A percentile compares a stretch with the other conserved stretches of the same genome.
These are phyloP conservation scores for Pseudococcus viburni DNA, from an alignment of 2,888 invertebrate genomes.

Conservation along the genomic window DNA sequence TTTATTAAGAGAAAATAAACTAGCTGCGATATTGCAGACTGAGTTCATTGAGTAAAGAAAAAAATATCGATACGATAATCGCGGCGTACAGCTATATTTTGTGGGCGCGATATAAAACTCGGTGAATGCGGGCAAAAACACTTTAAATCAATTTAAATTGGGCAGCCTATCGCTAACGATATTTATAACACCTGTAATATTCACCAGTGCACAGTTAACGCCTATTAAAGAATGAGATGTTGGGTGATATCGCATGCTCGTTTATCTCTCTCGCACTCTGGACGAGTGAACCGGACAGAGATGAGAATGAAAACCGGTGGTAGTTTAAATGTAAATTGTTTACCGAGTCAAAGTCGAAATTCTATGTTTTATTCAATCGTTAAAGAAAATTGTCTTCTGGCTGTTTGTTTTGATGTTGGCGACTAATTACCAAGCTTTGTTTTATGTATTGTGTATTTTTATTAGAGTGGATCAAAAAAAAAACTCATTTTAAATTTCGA, in stretches of 20 bases:
- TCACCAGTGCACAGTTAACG: constrained; percentile 6
- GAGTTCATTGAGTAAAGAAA: constrained; percentile 33
- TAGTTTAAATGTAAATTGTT: constrained; percentile 48
- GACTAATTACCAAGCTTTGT: constrained; percentile 39
- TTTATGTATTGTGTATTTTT: neutral
- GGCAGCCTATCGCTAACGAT: constrained; percentile 41
- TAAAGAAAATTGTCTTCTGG: constrained; percentile 10
- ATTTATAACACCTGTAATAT: constrained; percentile 48
- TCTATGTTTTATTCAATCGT: constrained; percentile 12
- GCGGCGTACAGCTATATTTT: neutral
- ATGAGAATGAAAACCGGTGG: constrained; percentile 16
- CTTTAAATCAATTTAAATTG: constrained; percentile 51
- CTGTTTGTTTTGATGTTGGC: constrained; percentile 10
- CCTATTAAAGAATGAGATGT: constrained; percentile 47
- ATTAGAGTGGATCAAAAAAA: too few relatives aligned
- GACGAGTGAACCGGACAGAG: neutral
- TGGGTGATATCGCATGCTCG: neutral
- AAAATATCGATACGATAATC: constrained; percentile 32
- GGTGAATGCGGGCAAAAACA: constrained; percentile 38
- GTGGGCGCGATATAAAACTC: constrained; percentile 19
- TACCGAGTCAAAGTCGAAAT: neutral
- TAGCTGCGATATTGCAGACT: neutral
- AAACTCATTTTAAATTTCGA: too few relatives aligned
- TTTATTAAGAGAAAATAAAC: neutral
- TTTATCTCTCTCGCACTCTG: neutral